These are phyloP conservation scores for Choreutis nemorana DNA, from an alignment of 2,888 invertebrate species.

Conservation along the genomic window DNA sequence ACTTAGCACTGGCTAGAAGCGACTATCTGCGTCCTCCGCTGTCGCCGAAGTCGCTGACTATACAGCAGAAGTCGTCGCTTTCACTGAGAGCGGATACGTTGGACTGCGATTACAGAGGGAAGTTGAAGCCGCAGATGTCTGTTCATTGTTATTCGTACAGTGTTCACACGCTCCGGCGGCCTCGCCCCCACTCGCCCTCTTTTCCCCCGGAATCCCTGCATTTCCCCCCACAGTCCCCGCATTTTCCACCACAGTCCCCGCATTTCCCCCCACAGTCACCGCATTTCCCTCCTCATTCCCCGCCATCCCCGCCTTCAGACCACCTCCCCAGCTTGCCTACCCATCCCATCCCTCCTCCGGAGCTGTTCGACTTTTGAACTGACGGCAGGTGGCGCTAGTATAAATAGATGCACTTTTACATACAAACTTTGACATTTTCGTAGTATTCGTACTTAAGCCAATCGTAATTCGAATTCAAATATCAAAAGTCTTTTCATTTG, in stretches of 20 bases:
- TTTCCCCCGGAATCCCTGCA: slow-evolving; percentile 4
- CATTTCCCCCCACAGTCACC: slow-evolving; percentile 6
- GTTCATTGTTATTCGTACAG: slow-evolving; percentile 27
- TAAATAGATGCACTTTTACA: too few relatives aligned
- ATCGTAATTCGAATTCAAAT: too few relatives aligned
- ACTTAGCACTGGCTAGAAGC: slow-evolving; percentile 27
- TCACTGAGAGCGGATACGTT: slow-evolving; percentile 29
- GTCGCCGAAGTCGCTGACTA: slow-evolving; percentile 16
- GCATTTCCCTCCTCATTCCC: slow-evolving; percentile 6
- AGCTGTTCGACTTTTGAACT: slow-evolving; percentile 44
- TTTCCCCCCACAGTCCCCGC: slow-evolving; percentile 4
- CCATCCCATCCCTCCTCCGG: slow-evolving; percentile 51
- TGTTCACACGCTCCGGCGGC: slow-evolving; percentile 29
- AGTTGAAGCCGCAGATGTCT: slow-evolving; percentile 16
- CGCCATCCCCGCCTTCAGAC: slow-evolving; percentile 21
- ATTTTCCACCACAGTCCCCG: neutral
- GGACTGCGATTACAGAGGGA: slow-evolving; percentile 7
- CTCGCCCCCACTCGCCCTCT: slow-evolving; percentile 20
- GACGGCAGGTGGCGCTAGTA: too few relatives aligned
- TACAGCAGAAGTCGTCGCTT: slow-evolving; percentile 35
- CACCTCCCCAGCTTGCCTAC: slow-evolving; percentile 37
- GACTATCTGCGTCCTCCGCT: slow-evolving; percentile 36
- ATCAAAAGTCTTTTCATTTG: too few relatives aligned
- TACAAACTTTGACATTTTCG: too few relatives aligned
- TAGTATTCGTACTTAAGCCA: too few relatives aligned